These are phyloP conservation scores for Drosophila prosaltans DNA, from an alignment of 1,140 invertebrate species.

Conservation along the genomic window DNA sequence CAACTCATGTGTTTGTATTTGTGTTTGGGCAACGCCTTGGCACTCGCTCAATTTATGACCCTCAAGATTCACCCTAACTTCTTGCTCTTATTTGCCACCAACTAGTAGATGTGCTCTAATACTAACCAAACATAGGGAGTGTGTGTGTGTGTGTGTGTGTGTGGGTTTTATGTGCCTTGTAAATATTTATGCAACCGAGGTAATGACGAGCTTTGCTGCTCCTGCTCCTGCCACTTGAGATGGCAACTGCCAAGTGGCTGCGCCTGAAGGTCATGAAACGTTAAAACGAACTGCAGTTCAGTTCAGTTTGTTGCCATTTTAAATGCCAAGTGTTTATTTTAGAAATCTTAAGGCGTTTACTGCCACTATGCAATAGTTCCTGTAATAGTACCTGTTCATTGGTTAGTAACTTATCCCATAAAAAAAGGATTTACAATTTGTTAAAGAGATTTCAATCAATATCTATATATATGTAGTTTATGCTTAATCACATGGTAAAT, in stretches of 20 bases:
- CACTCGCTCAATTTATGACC: slow-evolving; percentile 59
- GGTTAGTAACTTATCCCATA: background rate
- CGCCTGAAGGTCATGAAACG: slow-evolving; percentile 46
- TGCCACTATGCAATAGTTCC: background rate
- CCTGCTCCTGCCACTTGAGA: slow-evolving; percentile 23
- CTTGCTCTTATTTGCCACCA: background rate
- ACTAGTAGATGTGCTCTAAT: background rate
- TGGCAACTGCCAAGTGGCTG: slow-evolving; percentile 60
- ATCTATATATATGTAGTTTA: too few relatives aligned
- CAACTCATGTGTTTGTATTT: slow-evolving; percentile 47
- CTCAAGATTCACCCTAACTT: slow-evolving; percentile 22
- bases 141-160: slow-evolving; percentile 7
- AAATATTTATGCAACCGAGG: slow-evolving; percentile 72
- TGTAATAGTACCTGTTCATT: background rate
- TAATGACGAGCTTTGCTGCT: slow-evolving; percentile 58
- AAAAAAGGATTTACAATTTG: background rate
- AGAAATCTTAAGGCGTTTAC: slow-evolving; percentile 51
- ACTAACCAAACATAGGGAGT: slow-evolving; percentile 1
- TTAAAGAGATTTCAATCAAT: too few relatives aligned
- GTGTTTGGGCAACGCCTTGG: slow-evolving; percentile 51
- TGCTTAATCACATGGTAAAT: too few relatives aligned
- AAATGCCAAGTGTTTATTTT: slow-evolving; percentile 38
- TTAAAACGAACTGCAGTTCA: slow-evolving; percentile 29
- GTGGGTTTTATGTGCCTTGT: slow-evolving; percentile 63
- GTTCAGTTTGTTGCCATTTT: slow-evolving; percentile 31